Evolutionary conservation across 2,797 vertebrate genomes (phyloP).

Genomic region (Coendou prehensilis): DNA sequence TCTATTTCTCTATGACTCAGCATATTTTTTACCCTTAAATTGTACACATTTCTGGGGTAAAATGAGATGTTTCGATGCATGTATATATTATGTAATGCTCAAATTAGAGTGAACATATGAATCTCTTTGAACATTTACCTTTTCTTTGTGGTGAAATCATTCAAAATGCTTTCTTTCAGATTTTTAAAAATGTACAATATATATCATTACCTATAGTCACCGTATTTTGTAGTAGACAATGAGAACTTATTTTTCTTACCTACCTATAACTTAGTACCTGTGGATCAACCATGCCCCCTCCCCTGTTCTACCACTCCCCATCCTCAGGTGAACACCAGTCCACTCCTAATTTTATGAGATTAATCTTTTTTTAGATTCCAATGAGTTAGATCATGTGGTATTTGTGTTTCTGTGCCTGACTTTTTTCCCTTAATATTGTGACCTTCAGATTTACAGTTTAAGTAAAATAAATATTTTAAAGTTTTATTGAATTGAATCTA

Average conservation of each 20-base stretch:
- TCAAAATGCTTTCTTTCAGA: not conserved
- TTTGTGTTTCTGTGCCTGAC: not conserved
- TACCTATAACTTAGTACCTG: not conserved
- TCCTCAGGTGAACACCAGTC: not conserved
- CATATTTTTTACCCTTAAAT: not conserved
- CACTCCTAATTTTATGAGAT: not conserved
- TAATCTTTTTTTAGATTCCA: not conserved
- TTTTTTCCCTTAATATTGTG: not conserved
- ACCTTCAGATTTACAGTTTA: not conserved
- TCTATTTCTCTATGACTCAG: not conserved
- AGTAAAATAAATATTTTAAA: not conserved
- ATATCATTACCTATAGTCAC: not conserved
- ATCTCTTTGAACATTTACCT: not conserved
- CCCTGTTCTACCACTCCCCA: too few species aligned
- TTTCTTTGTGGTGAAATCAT: not conserved
- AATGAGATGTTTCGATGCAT: not conserved
- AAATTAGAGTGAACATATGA: not conserved
- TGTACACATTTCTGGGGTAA: not conserved
- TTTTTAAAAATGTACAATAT: not conserved
- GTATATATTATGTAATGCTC: not conserved
- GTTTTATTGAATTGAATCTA: not conserved
- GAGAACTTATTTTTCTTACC: not conserved
- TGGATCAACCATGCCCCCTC: rapidly evolving
- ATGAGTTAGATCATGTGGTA: not conserved
- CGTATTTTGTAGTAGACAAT: not conserved